A percentile compares a stretch with the other conserved stretches of the same genome.
Evolutionary conservation across 64 coral and sea anemone species (phyloP).

Genomic region (Pocillopora damicornis): DNA sequence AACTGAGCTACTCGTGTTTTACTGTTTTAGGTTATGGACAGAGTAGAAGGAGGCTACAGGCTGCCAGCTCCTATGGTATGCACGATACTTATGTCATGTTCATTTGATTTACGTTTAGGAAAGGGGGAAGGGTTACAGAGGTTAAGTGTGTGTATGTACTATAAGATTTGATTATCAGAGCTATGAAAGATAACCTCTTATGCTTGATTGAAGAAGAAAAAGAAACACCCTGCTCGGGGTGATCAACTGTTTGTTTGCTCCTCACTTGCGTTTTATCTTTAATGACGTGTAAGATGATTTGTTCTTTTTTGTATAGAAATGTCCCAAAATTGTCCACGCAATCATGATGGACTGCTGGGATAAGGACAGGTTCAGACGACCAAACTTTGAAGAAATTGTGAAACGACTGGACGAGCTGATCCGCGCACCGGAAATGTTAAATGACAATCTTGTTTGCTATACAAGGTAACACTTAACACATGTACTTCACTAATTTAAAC

Average conservation of each 20-base stretch:
- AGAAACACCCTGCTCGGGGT: no score
- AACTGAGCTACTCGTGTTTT: neutral
- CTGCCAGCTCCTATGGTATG: conserved; percentile 76
- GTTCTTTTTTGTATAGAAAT: conserved; percentile 49
- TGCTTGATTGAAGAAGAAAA: no score
- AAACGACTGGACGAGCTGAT: conserved; percentile 58
- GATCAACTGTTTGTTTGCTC: neutral
- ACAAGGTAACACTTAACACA: conserved; percentile 34
- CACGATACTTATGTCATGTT: neutral
- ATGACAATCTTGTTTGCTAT: conserved; percentile 44
- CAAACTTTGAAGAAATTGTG: conserved; percentile 74
- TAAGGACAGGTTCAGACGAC: conserved; percentile 53
- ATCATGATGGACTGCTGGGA: conserved; percentile 87
- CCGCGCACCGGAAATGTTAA: conserved; percentile 62
- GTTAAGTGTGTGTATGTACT: no score
- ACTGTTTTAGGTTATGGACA: conserved; percentile 73
- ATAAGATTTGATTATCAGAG: no score
- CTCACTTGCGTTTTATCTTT: no score
- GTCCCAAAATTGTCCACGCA: conserved; percentile 60
- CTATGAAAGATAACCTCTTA: no score
- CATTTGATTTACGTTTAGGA: no score
- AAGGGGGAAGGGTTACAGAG: no score
- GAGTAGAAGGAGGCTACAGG: conserved; percentile 72
- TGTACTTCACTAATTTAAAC: no score
- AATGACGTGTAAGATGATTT: neutral